Evolutionary conservation across 2,888 invertebrate species (phyloP).

Genomic region (Sympetrum striolatum): DNA sequence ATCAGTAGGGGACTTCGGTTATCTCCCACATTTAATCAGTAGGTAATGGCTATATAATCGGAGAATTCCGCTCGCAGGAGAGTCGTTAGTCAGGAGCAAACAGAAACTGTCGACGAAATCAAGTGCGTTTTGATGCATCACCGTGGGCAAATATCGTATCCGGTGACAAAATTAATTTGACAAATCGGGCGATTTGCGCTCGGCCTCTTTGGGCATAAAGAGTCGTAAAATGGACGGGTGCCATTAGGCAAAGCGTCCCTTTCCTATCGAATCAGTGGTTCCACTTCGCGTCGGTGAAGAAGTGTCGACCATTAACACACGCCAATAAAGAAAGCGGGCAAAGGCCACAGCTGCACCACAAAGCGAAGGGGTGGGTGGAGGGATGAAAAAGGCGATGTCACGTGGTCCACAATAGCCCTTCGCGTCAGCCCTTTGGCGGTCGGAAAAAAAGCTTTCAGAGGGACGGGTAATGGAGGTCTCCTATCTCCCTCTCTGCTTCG

Average conservation of each 20-base stretch:
- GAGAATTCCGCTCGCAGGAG: too few species aligned
- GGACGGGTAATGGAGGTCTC: not conserved
- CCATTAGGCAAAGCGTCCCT: not conserved
- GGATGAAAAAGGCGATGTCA: not conserved
- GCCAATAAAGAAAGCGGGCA: not conserved
- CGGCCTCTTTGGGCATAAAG: too few species aligned
- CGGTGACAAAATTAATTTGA: too few species aligned
- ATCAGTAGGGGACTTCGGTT: too few species aligned
- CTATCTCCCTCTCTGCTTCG: not conserved
- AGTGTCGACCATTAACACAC: not conserved
- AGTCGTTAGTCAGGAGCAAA: too few species aligned
- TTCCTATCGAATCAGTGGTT: not conserved
- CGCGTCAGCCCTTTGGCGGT: not conserved
- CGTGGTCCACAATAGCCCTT: not conserved
- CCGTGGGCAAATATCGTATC: too few species aligned
- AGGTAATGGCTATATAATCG: too few species aligned
- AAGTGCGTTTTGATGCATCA: too few species aligned
- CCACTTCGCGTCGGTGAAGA: not conserved
- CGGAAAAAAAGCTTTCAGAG: not conserved
- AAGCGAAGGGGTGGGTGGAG: not conserved
- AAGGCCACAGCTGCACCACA: not conserved
- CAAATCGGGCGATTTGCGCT: too few species aligned
- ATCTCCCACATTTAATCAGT: too few species aligned
- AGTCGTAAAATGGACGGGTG: not conserved
- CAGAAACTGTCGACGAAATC: too few species aligned